Evolutionary conservation across 92 coral and sea anemone genomes (phyloP).

Genomic region (Virgularia gustaviana): DNA sequence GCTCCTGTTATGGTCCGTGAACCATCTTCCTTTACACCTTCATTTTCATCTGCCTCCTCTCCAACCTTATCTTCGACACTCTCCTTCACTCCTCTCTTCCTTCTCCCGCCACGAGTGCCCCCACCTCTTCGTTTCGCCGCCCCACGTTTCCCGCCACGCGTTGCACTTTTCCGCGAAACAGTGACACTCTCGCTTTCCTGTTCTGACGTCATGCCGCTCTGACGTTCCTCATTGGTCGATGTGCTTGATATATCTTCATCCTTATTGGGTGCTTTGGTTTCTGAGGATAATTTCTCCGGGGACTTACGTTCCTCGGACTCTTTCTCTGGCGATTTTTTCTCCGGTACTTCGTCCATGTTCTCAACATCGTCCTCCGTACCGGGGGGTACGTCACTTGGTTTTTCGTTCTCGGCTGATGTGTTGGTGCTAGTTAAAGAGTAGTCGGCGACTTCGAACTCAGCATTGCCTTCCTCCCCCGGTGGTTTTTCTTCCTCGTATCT

Average conservation of each 20-base stretch:
- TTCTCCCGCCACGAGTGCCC: background rate
- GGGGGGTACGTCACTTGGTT: background rate
- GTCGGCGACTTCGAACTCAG: conserved; percentile 11
- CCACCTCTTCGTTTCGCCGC: background rate
- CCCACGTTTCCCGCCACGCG: conserved; percentile 17
- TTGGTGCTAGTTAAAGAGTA: no score
- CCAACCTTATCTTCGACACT: background rate
- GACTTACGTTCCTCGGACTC: background rate
- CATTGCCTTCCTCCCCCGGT: conserved; percentile 74
- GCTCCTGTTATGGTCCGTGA: background rate
- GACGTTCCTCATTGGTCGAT: background rate
- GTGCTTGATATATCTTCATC: no score
- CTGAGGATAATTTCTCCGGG: background rate
- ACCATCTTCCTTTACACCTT: background rate
- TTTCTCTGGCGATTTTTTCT: background rate
- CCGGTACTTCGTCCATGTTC: background rate
- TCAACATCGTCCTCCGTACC: background rate
- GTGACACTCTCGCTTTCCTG: background rate
- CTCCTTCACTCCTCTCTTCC: background rate
- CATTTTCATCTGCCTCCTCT: background rate
- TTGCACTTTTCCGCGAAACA: background rate
- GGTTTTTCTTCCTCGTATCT: conserved; percentile 64
- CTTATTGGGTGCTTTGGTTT: no score
- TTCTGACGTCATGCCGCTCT: background rate
- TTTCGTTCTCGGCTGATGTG: background rate